phyloP scores from a whole-genome alignment of 2,797 vertebrate genomes.

The Eidolon dupreanum region DNA sequence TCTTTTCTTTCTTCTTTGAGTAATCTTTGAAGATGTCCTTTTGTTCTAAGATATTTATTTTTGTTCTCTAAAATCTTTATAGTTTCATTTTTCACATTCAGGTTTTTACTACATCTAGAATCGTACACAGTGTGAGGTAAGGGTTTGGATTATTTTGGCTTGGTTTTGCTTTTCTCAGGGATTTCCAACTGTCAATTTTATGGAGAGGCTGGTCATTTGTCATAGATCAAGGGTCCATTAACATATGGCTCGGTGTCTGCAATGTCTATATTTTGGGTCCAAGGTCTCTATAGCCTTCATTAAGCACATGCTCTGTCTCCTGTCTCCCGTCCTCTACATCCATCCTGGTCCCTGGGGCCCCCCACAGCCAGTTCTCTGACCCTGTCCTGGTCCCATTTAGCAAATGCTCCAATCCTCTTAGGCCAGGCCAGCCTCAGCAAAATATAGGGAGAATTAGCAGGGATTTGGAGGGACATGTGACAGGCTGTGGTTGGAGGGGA shows the following conservation, averaged over 20 bases:
- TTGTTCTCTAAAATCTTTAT: not conserved
- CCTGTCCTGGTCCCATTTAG: conserved; percentile 1
- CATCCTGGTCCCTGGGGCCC: not conserved
- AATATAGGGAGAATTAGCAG: conserved; percentile 46
- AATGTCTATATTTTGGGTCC: not conserved
- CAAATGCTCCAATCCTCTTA: conserved; percentile 70
- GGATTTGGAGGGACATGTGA: conserved; percentile 52
- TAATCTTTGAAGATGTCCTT: not conserved
- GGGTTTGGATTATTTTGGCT: not conserved
- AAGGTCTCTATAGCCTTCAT: not conserved
- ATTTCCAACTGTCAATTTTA: not conserved
- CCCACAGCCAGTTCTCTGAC: not conserved
- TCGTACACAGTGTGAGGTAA: not conserved
- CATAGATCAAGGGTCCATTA: not conserved
- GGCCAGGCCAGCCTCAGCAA: conserved; percentile 47
- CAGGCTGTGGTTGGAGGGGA: not conserved
- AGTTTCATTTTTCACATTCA: not conserved
- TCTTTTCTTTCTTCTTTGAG: not conserved
- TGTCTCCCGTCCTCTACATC: not conserved
- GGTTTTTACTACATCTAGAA: not conserved
- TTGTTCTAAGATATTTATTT: not conserved
- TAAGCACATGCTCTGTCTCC: not conserved
- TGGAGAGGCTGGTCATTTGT: not conserved
- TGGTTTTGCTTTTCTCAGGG: not conserved
- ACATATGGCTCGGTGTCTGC: not conserved